phyloP scores from a whole-genome alignment of 2,888 invertebrate species.

The Smittia aterrima region DNA sequence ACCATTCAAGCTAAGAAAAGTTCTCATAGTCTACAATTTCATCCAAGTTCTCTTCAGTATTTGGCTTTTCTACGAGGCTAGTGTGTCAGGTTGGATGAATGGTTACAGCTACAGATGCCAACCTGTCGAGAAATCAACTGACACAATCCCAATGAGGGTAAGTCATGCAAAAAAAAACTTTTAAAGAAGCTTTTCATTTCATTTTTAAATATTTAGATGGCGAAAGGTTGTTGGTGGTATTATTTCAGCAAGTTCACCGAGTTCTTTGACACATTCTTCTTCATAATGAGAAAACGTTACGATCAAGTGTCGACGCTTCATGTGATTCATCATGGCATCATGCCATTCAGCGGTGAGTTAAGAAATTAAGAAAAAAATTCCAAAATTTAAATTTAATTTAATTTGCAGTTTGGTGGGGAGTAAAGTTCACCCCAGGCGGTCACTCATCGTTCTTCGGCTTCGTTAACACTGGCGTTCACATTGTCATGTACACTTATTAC shows the following conservation, averaged over 20 bases:
- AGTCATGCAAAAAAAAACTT: too few species aligned
- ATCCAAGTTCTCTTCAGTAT: constrained; percentile 64
- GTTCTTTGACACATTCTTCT: constrained; percentile 91
- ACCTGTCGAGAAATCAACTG: constrained; percentile 74
- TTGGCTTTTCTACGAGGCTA: constrained; percentile 57
- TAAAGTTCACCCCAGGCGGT: constrained; percentile 87
- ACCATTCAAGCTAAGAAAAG: constrained; percentile 71
- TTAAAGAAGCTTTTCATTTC: too few species aligned
- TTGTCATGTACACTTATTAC: constrained; percentile 94
- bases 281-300: constrained; percentile 89
- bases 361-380: neutral
- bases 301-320: constrained; percentile 88
- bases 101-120: constrained; percentile 74
- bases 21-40: constrained; percentile 80
- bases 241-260: constrained; percentile 93
- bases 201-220: constrained; percentile 64
- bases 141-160: constrained; percentile 68
- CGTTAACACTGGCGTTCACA: constrained; percentile 94
- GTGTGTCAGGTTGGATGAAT: constrained; percentile 66
- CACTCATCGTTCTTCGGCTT: constrained; percentile 95
- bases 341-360: constrained; percentile 73
- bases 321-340: constrained; percentile 92
- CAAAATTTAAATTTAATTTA: neutral
- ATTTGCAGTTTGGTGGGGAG: constrained; percentile 75
- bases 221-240: constrained; percentile 87